Conservation (phyloP, 2,888 invertebrate genomes). For the Agrochola circellaris region DNA sequence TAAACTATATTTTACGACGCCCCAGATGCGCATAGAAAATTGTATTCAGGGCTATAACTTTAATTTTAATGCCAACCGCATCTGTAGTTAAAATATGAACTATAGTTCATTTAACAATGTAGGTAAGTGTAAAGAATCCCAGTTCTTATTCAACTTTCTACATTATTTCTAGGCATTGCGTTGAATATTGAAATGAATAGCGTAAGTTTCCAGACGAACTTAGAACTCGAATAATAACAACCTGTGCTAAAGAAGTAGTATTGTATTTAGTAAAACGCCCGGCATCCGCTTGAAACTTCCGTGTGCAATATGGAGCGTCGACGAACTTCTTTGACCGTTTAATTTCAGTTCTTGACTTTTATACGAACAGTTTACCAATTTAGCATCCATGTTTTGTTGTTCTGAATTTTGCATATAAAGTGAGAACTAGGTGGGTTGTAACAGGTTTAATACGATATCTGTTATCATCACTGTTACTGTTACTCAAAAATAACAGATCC, state of each 20-base stretch:
- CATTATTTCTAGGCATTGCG: constrained; percentile 78
- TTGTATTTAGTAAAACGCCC: constrained; percentile 79
- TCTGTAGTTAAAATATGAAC: constrained; percentile 32
- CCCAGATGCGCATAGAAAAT: constrained; percentile 62
- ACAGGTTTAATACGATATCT: too few species aligned
- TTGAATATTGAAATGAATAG: constrained; percentile 86
- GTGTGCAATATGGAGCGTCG: constrained; percentile 63
- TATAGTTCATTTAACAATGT: constrained; percentile 51
- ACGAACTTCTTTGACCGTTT: constrained; percentile 68
- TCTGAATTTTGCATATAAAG: constrained; percentile 32
- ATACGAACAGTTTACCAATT: constrained; percentile 57
- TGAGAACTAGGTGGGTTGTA: too few species aligned
- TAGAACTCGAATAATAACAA: constrained; percentile 83
- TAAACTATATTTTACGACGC: constrained; percentile 50
- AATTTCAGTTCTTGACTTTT: constrained; percentile 68
- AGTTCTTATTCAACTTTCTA: constrained; percentile 74
- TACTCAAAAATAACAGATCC: too few species aligned
- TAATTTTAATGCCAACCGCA: constrained; percentile 37
- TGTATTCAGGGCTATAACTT: constrained; percentile 51
- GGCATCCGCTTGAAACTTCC: constrained; percentile 71
- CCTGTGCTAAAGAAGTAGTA: constrained; percentile 74
- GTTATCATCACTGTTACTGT: too few species aligned
- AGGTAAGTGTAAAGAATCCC: constrained; percentile 71
- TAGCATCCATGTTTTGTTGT: constrained; percentile 34
- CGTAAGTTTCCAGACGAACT: constrained; percentile 81